A percentile compares a stretch with the other conserved stretches of the same genome.
These are phyloP conservation scores for Bathynomus jamesi DNA, from an alignment of 1,140 invertebrate genomes.

Conservation along the genomic window DNA sequence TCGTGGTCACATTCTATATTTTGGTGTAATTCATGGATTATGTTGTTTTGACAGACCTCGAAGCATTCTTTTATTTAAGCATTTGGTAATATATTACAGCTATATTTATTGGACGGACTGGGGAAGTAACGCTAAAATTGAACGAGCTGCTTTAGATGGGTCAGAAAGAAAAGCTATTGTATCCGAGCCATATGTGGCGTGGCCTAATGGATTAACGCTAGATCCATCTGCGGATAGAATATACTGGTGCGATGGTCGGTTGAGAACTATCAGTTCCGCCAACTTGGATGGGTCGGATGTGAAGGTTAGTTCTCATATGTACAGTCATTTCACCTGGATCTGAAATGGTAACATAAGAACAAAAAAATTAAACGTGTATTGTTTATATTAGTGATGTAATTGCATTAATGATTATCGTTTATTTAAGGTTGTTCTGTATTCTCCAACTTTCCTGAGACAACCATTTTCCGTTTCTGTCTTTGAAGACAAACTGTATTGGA, in stretches of 20 bases:
- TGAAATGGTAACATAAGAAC: too few relatives aligned
- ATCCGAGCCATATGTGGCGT: slow-evolving; percentile 54
- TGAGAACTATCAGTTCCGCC: slow-evolving; percentile 76
- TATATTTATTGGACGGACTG: slow-evolving; percentile 92
- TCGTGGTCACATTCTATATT: too few relatives aligned
- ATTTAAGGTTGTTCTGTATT: slow-evolving; percentile 19
- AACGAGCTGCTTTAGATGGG: slow-evolving; percentile 69
- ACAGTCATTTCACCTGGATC: too few relatives aligned
- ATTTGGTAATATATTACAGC: slow-evolving; percentile 60
- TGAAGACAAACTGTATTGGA: slow-evolving; percentile 80
- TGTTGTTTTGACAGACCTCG: too few relatives aligned
- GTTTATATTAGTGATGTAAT: too few relatives aligned
- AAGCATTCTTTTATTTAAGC: too few relatives aligned
- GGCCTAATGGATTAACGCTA: slow-evolving; percentile 71
- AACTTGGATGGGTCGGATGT: slow-evolving; percentile 71
- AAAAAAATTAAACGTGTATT: too few relatives aligned
- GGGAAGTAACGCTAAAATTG: slow-evolving; percentile 66
- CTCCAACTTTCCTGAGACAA: slow-evolving; percentile 54
- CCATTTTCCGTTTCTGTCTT: slow-evolving; percentile 79
- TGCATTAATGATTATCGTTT: too few relatives aligned
- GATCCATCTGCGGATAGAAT: slow-evolving; percentile 60
- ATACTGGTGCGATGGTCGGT: slow-evolving; percentile 67
- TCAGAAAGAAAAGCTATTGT: slow-evolving; percentile 53
- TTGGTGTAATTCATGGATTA: too few relatives aligned
- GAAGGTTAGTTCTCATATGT: too few relatives aligned